Conservation (phyloP, 1,140 invertebrate genomes). For the Heliconius hewitsoni region DNA sequence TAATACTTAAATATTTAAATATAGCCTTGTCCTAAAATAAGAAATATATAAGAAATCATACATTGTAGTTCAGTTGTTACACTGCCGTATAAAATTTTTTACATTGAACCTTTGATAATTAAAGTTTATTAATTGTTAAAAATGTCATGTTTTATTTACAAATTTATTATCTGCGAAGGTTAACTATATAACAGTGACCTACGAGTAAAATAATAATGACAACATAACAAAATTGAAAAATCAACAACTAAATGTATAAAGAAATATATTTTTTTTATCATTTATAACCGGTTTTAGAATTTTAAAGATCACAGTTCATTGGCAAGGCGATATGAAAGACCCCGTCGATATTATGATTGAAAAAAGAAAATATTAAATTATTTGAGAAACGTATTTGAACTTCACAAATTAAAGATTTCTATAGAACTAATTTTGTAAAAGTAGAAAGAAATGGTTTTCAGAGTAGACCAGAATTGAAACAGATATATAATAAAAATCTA, state of each 20-base stretch:
- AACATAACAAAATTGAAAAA: not conserved
- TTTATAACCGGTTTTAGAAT: not conserved
- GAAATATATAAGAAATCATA: not conserved
- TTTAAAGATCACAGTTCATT: not conserved
- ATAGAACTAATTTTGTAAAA: no score
- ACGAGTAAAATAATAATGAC: not conserved
- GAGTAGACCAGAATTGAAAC: no score
- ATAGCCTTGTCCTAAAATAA: not conserved
- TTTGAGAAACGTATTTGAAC: no score
- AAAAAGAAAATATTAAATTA: no score
- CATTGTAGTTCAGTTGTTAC: not conserved
- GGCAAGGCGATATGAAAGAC: not conserved
- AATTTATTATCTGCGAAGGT: not conserved
- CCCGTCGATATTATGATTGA: no score
- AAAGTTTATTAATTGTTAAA: not conserved
- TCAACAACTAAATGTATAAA: not conserved
- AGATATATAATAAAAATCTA: no score
- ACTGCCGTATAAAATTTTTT: not conserved
- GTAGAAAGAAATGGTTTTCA: no score
- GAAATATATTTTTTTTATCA: not conserved
- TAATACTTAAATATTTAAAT: not conserved
- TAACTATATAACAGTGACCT: not conserved
- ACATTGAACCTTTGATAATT: not conserved
- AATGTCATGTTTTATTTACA: not conserved
- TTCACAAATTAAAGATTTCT: no score